These are phyloP conservation scores for Crotalus viridis DNA, from an alignment of 2,113 vertebrate genomes.

Conservation along the genomic window DNA sequence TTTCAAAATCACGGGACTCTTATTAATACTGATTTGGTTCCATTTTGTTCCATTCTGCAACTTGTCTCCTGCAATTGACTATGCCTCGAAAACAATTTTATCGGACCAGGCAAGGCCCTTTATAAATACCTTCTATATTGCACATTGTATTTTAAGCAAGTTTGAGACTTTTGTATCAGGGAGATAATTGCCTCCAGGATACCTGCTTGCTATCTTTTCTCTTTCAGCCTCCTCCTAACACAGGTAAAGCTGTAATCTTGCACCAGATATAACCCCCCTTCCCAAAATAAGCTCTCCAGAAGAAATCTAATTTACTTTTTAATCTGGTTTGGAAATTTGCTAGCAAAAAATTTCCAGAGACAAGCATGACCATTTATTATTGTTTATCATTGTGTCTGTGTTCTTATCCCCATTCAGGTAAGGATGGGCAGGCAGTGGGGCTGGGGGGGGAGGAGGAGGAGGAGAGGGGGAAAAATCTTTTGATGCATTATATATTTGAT, in stretches of 20 bases:
- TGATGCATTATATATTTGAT: constrained; percentile 73
- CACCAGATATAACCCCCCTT: constrained; percentile 56
- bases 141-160: constrained; percentile 71
- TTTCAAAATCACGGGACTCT: constrained; percentile 44
- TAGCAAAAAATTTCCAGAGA: constrained; percentile 62
- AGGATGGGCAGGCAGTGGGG: not conserved
- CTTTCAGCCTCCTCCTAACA: constrained; percentile 36
- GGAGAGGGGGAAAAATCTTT: constrained; percentile 37
- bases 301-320: constrained; percentile 80
- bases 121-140: constrained; percentile 67
- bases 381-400: constrained; percentile 47
- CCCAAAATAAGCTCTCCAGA: constrained; percentile 70
- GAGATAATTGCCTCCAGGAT: constrained; percentile 62
- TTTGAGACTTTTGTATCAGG: constrained; percentile 65
- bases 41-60: constrained; percentile 60
- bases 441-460: not conserved
- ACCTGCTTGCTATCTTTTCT: constrained; percentile 64
- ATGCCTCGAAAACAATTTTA: constrained; percentile 64
- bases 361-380: constrained; percentile 65
- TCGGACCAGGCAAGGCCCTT: constrained; percentile 60
- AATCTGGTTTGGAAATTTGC: constrained; percentile 77
- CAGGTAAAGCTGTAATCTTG: constrained; percentile 65
- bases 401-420: constrained; percentile 43
- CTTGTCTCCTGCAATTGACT: constrained; percentile 60
- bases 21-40: constrained; percentile 60